Percentiles rank a stretch among this genome's conserved stretches.
Evolutionary conservation across 2,888 invertebrate species (phyloP).

Genomic region (Netelia fuscicornis): DNA sequence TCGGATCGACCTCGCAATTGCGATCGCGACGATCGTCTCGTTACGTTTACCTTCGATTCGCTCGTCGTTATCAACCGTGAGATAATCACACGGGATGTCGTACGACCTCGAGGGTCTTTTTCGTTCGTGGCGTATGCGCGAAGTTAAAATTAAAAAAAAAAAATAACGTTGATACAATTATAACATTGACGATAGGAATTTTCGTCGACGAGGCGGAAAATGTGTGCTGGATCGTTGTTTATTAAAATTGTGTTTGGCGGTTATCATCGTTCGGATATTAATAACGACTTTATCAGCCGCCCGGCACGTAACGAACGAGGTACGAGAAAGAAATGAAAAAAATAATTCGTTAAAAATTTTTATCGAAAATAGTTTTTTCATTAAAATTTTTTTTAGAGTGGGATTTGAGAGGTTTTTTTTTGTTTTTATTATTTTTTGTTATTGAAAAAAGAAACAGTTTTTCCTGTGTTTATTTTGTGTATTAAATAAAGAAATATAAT

Average conservation of each 20-base stretch:
- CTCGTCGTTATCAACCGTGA: too few species aligned
- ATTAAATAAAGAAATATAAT: not conserved
- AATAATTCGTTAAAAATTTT: too few species aligned
- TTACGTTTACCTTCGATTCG: too few species aligned
- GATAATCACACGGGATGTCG: too few species aligned
- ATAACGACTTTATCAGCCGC: not conserved
- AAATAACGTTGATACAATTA: not conserved
- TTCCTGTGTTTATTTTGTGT: not conserved
- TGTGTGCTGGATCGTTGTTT: not conserved
- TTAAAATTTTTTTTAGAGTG: too few species aligned
- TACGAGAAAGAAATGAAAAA: not conserved
- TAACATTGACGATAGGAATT: not conserved
- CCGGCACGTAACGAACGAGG: constrained; percentile 1
- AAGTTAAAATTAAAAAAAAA: not conserved
- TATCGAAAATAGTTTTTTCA: too few species aligned
- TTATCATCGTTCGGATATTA: not conserved
- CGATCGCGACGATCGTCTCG: too few species aligned
- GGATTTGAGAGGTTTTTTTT: too few species aligned
- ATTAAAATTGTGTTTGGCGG: not conserved
- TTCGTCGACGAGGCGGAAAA: not conserved
- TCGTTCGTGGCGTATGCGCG: too few species aligned
- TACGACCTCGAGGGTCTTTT: too few species aligned
- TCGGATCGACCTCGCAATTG: too few species aligned
- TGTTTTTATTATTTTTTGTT: too few species aligned
- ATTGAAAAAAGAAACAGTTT: not conserved